A percentile compares a stretch with the other conserved stretches of the same genome.
Conservation (phyloP, 2,797 vertebrate species). For the Scolopax rusticola region DNA sequence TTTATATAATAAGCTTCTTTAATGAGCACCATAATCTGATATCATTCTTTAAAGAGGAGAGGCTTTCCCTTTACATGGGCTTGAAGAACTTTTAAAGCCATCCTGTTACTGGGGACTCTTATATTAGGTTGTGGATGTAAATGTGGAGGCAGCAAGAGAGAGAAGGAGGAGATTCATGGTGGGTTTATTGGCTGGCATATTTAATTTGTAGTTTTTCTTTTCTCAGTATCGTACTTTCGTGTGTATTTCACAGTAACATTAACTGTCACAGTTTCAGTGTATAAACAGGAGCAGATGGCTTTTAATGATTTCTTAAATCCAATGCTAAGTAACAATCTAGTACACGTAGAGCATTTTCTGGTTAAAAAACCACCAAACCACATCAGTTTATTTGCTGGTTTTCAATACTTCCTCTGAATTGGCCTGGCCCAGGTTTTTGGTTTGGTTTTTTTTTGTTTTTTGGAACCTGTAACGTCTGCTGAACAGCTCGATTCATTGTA, state of each 20-base stretch:
- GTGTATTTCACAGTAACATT: background rate
- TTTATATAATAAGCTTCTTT: background rate
- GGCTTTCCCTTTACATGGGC: background rate
- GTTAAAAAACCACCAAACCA: background rate
- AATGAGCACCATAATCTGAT: background rate
- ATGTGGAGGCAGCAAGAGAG: background rate
- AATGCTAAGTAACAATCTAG: background rate
- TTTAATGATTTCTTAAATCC: constrained; percentile 1
- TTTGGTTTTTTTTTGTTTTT: no score
- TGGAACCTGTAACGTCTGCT: background rate
- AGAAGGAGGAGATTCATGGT: background rate
- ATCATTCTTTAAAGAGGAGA: background rate
- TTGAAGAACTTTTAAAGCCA: background rate
- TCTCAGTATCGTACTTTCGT: background rate
- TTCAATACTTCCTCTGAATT: background rate
- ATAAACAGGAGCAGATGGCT: constrained; percentile 28
- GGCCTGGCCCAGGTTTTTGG: background rate
- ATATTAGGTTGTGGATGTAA: background rate
- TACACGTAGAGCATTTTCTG: background rate
- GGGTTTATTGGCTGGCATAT: background rate
- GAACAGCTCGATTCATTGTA: background rate
- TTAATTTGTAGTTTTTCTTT: background rate
- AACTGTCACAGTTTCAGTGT: background rate
- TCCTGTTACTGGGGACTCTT: background rate
- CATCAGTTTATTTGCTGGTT: background rate